These are phyloP conservation scores for Forbesichthys agassizii DNA, from an alignment of 2,113 vertebrate species.

Conservation along the genomic window DNA sequence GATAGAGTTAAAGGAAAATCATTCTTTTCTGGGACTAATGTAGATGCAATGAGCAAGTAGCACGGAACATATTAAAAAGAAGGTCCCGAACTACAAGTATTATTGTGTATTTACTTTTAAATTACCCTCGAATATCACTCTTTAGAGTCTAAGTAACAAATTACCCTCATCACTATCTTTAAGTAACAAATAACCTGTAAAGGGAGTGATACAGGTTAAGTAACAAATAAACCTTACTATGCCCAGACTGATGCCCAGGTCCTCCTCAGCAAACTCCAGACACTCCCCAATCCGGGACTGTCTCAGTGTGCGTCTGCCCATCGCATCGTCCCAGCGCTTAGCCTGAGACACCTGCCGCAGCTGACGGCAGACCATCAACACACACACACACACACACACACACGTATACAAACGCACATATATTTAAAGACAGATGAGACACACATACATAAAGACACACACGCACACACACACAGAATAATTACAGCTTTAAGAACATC, in stretches of 20 bases:
- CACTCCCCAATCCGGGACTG: conserved; percentile 68
- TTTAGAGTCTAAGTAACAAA: no score
- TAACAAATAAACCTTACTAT: conserved; percentile 63
- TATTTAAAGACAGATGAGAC: neutral
- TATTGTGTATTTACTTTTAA: no score
- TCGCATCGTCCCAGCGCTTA: conserved; percentile 71
- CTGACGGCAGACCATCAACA: conserved; percentile 51
- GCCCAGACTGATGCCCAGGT: conserved; percentile 70
- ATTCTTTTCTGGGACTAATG: no score
- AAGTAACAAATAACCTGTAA: no score
- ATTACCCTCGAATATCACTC: no score
- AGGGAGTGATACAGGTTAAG: neutral
- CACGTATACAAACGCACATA: neutral
- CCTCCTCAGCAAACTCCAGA: conserved; percentile 75
- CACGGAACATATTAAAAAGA: no score
- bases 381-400: neutral
- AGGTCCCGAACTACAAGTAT: no score
- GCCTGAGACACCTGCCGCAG: conserved; percentile 76
- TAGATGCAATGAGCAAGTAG: no score
- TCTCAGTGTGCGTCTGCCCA: conserved; percentile 59
- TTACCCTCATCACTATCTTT: no score
- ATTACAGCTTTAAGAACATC: neutral
- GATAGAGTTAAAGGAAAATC: no score
- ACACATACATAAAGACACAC: conserved; percentile 1
- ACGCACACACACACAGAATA: neutral